Evolutionary conservation across 2,113 vertebrate genomes (phyloP), one percentile per base, ranked within the genome.

Genomic region (Ciconia boyciana): DNA sequence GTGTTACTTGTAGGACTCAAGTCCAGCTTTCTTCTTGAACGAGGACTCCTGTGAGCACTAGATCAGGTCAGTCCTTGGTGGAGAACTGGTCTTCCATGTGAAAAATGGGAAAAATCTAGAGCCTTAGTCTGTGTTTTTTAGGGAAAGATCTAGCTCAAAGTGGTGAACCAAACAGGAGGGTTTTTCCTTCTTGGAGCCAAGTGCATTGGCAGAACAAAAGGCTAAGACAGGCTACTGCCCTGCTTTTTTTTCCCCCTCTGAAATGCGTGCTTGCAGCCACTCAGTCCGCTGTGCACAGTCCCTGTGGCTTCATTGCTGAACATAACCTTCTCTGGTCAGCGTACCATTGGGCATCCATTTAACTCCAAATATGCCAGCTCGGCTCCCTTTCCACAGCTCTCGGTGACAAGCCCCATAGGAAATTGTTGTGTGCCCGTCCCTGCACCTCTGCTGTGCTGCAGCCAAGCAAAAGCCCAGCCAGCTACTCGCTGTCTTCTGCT

Each of bases 351-450:
- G 78, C 39, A 36, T 44, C 46, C 16, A 1, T 78, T 72, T 58
- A 65, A 36, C 68, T 65, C 32, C 46, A 19, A 10, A n/a, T 34
- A 20, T 2, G 6, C 43, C 79, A 49, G 76, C 58, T 83, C 41
- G n/a, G 49, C 68, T 70, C 49, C 80, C 14, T 48, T 78, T 21
- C 88, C 1, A 1, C 41, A 64, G 66, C 44, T 54, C 29, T 64
- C 1, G 3, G 43, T 1, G 2, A 17, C 22, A 36, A 49, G 39
- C 34, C 43, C 20, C 0, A 1, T 20, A 21, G 69, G 51, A 31
- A 22, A 14, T 9, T 1, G 46, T 19, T 34, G 17, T 31, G 44
- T 70, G 62, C 39, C 32, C 2, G 2, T 77, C 71, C 41, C 49
- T 39, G 70, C 31, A 18, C 19, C 25, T 60, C 39, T 48, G 54